Evolutionary conservation across 2,113 vertebrate species (phyloP).

Genomic region (Mormyrus lacerda): DNA sequence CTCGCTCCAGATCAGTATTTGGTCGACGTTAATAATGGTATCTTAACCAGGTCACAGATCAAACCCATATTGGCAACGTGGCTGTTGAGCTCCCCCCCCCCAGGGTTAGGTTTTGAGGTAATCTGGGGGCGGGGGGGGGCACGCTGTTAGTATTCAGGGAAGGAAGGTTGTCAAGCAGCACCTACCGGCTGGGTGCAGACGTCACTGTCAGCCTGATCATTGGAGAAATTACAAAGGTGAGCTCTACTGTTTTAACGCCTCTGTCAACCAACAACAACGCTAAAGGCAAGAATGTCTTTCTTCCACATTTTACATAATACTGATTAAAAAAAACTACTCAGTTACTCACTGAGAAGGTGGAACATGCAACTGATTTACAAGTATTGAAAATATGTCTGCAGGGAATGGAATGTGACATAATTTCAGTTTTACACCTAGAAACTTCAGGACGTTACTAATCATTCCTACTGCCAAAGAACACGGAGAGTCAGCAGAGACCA

Average conservation of each 20-base stretch:
- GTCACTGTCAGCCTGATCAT: slow-evolving; percentile 7
- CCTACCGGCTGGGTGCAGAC: slow-evolving; percentile 5
- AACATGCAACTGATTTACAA: not conserved
- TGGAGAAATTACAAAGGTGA: slow-evolving; percentile 20
- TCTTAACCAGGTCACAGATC: not conserved
- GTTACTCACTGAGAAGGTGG: not conserved
- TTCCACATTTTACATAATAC: not conserved
- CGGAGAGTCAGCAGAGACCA: not conserved
- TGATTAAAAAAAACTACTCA: not conserved
- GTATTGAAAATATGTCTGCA: not conserved
- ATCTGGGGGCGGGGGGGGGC: not conserved
- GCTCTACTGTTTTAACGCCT: not conserved
- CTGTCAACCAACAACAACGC: not conserved
- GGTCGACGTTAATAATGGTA: not conserved
- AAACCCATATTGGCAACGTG: not conserved
- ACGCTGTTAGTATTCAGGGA: slow-evolving; percentile 10
- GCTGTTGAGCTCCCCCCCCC: not conserved
- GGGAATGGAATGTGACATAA: not conserved
- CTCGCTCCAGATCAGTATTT: not conserved
- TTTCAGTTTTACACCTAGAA: not conserved
- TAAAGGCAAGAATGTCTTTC: not conserved
- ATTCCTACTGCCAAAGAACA: not conserved
- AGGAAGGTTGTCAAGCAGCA: not conserved
- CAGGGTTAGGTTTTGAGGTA: not conserved
- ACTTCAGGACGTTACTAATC: not conserved